Conservation (phyloP, 2,888 invertebrate species). For the Diaprepes abbreviatus region DNA sequence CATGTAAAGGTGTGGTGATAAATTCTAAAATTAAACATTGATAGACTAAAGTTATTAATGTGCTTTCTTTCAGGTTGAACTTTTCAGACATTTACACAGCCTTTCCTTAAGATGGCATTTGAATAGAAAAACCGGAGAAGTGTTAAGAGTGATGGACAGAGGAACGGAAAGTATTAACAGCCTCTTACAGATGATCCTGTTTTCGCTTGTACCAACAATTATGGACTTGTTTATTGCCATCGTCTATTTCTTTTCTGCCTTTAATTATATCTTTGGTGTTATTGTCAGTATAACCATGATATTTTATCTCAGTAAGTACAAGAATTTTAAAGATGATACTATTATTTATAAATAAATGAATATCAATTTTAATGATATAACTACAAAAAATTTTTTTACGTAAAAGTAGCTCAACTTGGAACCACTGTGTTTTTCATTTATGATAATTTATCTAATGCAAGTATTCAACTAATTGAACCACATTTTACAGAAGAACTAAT, state of each 20-base stretch:
- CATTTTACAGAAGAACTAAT: too few species aligned
- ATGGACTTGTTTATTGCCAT: conserved; percentile 42
- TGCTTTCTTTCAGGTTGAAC: conserved; percentile 73
- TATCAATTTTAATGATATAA: too few species aligned
- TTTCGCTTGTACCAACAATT: conserved; percentile 39
- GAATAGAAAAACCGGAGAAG: conserved; percentile 95
- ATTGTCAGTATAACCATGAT: conserved; percentile 95
- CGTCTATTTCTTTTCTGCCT: conserved; percentile 42
- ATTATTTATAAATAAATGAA: too few species aligned
- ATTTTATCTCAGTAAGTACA: conserved; percentile 86
- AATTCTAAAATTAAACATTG: too few species aligned
- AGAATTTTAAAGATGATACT: too few species aligned
- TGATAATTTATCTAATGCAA: too few species aligned
- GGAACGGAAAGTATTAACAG: conserved; percentile 97
- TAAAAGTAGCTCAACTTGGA: too few species aligned
- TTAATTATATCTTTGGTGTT: conserved; percentile 86
- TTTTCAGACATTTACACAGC: conserved; percentile 89
- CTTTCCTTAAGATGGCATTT: conserved; percentile 95
- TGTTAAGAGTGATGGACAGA: conserved; percentile 94
- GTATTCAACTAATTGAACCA: too few species aligned
- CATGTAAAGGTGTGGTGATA: too few species aligned
- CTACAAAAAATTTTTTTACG: too few species aligned
- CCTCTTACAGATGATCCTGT: conserved; percentile 41
- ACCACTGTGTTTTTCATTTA: too few species aligned
- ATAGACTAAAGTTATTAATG: too few species aligned